Evolutionary conservation across 35 echinoderm and acorn worm genomes (phyloP), one percentile per base, ranked within the genome.

Genomic region (Apostichopus parvimensis): DNA sequence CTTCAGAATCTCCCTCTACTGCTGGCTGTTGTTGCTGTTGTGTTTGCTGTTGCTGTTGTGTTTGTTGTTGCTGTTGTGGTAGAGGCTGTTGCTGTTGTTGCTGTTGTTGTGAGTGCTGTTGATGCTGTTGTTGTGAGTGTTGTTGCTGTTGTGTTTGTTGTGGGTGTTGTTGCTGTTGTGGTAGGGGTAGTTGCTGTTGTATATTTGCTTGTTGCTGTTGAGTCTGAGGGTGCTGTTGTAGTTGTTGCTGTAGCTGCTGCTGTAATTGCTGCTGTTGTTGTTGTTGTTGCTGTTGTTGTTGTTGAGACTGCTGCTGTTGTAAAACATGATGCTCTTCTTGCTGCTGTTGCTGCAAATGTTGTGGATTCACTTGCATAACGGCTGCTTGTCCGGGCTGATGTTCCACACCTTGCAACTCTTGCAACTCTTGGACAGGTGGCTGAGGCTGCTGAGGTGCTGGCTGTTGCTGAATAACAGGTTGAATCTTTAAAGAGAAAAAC

Each of bases 221-320:
- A 13, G 55, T 6, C 14, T 58, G 81, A 14, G 53, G 54, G 1
- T 84, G 81, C 8, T 84, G 55, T 58, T 75, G 56, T 1, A 14
- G 81, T 21, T 84, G 81, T 8, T 59, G 55, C 5, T 55, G 54
- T 57, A 15, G 6, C 57, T 52, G 57, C 54, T 57, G 81, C 6
- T 84, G 81, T n/a, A 17, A 55, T 23, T 21, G 6, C 17, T 84
- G 81, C 20, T 56, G 54, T 4, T 61, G 13, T 9, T 58, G 55
- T 22, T 84, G n/a, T n/a, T n/a, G 81, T n/a, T n/a, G n/a, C n/a
- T n/a, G n/a, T 55, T 84, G 81, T 10, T 60, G 78, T 14, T 80
- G 78, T 8, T 80, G 78, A 26, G 22, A 23, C 28, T 58, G 81
- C 15, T 84, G 81, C 14, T 84, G 81, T n/a, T 58, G 54, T 60